These are phyloP conservation scores for Psettodes erumei DNA, from an alignment of 2,113 vertebrate species.

Conservation along the genomic window DNA sequence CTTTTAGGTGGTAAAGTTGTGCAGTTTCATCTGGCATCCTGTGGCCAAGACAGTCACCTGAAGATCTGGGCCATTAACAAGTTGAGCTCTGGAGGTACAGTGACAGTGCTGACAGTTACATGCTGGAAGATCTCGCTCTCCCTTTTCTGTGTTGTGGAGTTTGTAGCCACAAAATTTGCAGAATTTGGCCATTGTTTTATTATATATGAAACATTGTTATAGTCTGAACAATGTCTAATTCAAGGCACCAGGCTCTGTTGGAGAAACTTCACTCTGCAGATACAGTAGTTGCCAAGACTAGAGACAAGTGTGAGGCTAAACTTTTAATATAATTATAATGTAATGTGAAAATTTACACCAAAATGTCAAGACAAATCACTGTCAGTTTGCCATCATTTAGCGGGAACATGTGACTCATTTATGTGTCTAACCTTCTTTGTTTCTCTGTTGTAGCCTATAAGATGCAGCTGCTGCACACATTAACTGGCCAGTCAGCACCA, in stretches of 20 bases:
- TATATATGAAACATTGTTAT: neutral
- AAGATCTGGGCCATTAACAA: conserved; percentile 90
- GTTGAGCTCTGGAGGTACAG: conserved; percentile 81
- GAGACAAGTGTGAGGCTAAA: conserved; percentile 6
- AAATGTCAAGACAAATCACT: neutral
- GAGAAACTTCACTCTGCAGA: neutral
- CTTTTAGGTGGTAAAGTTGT: conserved; percentile 77
- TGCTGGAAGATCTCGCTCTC: neutral
- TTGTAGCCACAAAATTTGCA: too few species aligned
- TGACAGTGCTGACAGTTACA: neutral
- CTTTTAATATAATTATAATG: too few species aligned
- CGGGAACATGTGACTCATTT: neutral
- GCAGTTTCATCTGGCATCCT: conserved; percentile 89
- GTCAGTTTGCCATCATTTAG: too few species aligned
- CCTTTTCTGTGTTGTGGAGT: neutral
- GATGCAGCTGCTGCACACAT: conserved; percentile 84
- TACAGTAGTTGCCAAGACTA: neutral
- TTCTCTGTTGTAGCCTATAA: conserved; percentile 81
- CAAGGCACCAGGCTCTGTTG: neutral
- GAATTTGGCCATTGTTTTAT: neutral
- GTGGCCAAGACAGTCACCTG: conserved; percentile 92
- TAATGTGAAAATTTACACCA: neutral
- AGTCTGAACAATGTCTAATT: neutral
- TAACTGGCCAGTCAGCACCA: conserved; percentile 88
- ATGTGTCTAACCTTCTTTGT: neutral